A percentile compares a stretch with the other conserved stretches of the same genome.
These are phyloP conservation scores for Synanthedon andrenaeformis DNA, from an alignment of 2,888 invertebrate genomes.

Conservation along the genomic window DNA sequence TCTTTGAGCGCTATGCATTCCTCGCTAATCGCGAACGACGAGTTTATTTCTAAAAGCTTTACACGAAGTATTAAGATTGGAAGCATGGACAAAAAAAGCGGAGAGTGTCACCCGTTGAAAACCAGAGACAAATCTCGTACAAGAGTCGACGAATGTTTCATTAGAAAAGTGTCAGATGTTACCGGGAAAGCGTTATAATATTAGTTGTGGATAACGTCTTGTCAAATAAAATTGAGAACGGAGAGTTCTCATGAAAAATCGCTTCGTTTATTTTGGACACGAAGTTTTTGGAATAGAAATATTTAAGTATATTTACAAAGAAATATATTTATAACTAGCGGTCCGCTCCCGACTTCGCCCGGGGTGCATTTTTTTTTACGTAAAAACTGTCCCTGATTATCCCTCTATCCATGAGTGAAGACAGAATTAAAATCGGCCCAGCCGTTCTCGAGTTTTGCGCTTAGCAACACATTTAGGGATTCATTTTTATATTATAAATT, in stretches of 20 bases:
- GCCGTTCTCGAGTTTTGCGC: too few relatives aligned
- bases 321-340: too few relatives aligned
- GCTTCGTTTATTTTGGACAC: background rate
- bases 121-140: slow-evolving; percentile 11
- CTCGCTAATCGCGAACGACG: slow-evolving; percentile 8
- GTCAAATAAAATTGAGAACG: slow-evolving; percentile 4
- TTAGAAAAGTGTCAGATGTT: slow-evolving; percentile 11
- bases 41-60: slow-evolving; percentile 5
- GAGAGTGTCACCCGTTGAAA: slow-evolving; percentile 10
- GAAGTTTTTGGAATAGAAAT: background rate
- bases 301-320: too few relatives aligned
- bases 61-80: slow-evolving; percentile 1
- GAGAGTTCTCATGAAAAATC: background rate
- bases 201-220: slow-evolving; percentile 8
- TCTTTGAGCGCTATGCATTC: background rate
- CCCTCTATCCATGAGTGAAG: too few relatives aligned
- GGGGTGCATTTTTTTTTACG: too few relatives aligned
- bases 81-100: slow-evolving; percentile 6
- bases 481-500: too few relatives aligned
- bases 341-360: too few relatives aligned
- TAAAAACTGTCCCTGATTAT: too few relatives aligned
- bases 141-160: slow-evolving; percentile 16
- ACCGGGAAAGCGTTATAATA: slow-evolving; percentile 13
- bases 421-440: too few relatives aligned
- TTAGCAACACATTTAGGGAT: too few relatives aligned